Conservation (phyloP, 2,113 vertebrate species). For the Aegypius monachus region DNA sequence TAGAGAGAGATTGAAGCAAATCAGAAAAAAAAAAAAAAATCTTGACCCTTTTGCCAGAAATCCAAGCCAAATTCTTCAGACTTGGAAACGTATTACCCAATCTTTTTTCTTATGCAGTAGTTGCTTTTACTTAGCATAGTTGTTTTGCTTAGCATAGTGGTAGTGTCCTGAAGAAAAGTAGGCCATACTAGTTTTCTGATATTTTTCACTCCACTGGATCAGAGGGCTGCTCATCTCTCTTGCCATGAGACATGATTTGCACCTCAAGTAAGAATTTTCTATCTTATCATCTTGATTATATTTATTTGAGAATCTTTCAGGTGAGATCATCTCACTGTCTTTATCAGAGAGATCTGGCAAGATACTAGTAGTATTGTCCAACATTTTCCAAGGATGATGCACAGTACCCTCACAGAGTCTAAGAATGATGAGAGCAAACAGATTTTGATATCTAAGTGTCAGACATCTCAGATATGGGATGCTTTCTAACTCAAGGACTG, state of each 20-base stretch:
- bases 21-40: neutral
- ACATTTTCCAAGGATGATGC: neutral
- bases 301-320: neutral
- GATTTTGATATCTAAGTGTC: neutral
- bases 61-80: neutral
- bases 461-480: neutral
- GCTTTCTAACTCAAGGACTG: neutral
- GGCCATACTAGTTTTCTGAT: neutral
- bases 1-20: neutral
- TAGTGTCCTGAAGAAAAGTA: neutral
- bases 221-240: neutral
- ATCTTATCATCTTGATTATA: neutral
- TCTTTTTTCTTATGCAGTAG: neutral
- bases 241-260: neutral
- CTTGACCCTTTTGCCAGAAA: neutral
- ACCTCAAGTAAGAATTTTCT: neutral
- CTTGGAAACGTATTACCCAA: neutral
- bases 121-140: neutral
- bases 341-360: neutral
- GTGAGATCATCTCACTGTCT: neutral
- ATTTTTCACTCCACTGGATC: neutral
- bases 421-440: neutral
- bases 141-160: neutral
- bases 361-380: neutral
- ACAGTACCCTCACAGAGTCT: neutral